A percentile compares a stretch with the other conserved stretches of the same genome.
Conservation (phyloP, 1,140 invertebrate species). For the Tetragonula clypearis region DNA sequence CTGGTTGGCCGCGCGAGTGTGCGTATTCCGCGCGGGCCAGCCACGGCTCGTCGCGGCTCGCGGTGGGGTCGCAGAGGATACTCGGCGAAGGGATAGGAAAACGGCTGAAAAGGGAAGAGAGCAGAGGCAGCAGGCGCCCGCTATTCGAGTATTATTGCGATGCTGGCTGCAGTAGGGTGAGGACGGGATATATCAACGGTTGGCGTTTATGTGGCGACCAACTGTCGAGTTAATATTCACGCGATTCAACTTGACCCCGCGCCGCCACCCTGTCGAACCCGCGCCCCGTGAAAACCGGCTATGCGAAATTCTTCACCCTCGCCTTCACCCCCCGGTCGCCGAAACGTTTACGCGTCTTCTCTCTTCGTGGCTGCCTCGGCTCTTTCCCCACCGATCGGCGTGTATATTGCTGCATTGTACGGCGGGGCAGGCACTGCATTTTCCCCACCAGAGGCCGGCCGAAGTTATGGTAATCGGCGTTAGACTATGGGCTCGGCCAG, state of each 20-base stretch:
- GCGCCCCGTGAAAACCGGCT: conserved; percentile 27
- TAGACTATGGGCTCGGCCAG: background rate
- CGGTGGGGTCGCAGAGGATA: conserved; percentile 17
- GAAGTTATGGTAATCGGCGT: background rate
- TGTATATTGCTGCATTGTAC: background rate
- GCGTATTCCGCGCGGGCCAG: conserved; percentile 39
- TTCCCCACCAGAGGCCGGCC: background rate
- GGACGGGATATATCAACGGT: conserved; percentile 68
- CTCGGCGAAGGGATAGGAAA: conserved; percentile 9
- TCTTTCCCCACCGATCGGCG: background rate
- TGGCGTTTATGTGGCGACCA: conserved; percentile 74
- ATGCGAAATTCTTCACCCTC: conserved; percentile 54
- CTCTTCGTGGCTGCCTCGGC: too few species aligned
- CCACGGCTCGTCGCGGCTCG: background rate
- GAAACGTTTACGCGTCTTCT: conserved; percentile 7
- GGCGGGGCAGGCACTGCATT: background rate
- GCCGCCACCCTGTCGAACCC: background rate
- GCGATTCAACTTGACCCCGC: conserved; percentile 59
- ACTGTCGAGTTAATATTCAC: conserved; percentile 75
- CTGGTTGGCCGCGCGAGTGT: conserved; percentile 14
- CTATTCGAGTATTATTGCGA: conserved; percentile 67
- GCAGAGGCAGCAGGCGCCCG: conserved; percentile 28
- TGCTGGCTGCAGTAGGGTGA: conserved; percentile 48
- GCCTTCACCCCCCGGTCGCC: background rate
- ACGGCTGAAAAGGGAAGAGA: conserved; percentile 40